A percentile compares a stretch with the other conserved stretches of the same genome.
These are phyloP conservation scores for Euura lappo DNA, from an alignment of 1,140 invertebrate genomes.

Conservation along the genomic window DNA sequence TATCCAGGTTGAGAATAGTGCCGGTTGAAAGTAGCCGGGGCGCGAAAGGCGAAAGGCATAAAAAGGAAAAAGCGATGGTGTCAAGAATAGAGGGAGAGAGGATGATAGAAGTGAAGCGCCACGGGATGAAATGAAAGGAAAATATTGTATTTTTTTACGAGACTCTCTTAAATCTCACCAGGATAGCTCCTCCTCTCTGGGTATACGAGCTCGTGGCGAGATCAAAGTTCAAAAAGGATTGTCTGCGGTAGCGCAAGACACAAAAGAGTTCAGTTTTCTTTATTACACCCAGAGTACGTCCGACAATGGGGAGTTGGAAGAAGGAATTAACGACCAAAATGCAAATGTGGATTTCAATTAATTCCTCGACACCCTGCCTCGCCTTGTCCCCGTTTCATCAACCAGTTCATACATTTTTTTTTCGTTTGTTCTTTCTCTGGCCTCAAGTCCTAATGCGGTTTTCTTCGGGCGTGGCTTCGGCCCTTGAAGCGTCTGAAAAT, in stretches of 20 bases:
- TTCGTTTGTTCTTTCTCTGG: too few relatives aligned
- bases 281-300: slow-evolving; percentile 4
- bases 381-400: too few relatives aligned
- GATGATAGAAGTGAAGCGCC: slow-evolving; percentile 5
- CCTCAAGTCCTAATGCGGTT: too few relatives aligned
- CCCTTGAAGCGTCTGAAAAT: too few relatives aligned
- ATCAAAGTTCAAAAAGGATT: slow-evolving; percentile 14
- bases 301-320: neutral
- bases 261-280: slow-evolving; percentile 11
- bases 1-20: slow-evolving; percentile 17
- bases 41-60: neutral
- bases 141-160: slow-evolving; percentile 42
- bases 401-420: too few relatives aligned
- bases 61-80: neutral
- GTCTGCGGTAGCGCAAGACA: slow-evolving; percentile 7
- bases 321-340: neutral
- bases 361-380: too few relatives aligned
- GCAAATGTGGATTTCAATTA: too few relatives aligned
- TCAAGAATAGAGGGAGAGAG: neutral
- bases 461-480: too few relatives aligned
- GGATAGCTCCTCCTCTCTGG: slow-evolving; percentile 15
- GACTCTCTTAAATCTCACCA: neutral
- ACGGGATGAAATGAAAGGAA: slow-evolving; percentile 34
- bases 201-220: neutral
- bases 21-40: neutral